Evolutionary conservation across 1,140 invertebrate species (phyloP).

Genomic region (Cryptotermes secundus): DNA sequence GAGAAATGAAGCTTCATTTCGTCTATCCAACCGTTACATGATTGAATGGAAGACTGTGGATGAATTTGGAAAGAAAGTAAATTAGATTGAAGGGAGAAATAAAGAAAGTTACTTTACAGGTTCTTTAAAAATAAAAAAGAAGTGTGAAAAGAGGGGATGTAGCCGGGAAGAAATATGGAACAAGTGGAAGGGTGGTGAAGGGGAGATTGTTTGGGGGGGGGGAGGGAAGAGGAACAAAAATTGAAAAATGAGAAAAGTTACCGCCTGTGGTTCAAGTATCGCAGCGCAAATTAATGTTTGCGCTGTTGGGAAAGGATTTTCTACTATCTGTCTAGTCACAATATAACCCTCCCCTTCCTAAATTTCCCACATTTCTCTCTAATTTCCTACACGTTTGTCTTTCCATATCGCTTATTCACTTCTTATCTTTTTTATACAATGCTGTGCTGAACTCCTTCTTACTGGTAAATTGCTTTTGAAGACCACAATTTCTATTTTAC

Average conservation of each 20-base stretch:
- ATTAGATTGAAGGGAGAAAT: not conserved
- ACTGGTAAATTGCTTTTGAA: not conserved
- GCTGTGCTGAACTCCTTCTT: not conserved
- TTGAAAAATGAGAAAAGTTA: slow-evolving; percentile 17
- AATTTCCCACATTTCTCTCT: not conserved
- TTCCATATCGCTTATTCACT: not conserved
- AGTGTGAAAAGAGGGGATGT: not conserved
- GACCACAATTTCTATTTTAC: not conserved
- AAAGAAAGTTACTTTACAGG: not conserved
- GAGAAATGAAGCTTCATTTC: no score
- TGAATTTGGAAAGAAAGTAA: not conserved
- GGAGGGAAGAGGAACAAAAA: not conserved
- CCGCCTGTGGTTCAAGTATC: not conserved
- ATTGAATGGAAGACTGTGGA: not conserved
- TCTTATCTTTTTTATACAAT: not conserved
- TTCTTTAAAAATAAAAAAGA: not conserved
- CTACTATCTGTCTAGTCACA: not conserved
- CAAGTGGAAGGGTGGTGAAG: not conserved
- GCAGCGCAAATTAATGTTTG: not conserved
- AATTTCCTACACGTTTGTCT: not conserved
- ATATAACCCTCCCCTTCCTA: not conserved
- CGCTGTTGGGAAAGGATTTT: not conserved
- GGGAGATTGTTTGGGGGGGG: not conserved
- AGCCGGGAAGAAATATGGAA: not conserved
- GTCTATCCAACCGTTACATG: not conserved